phyloP scores from a whole-genome alignment of 1,140 invertebrate species.

The Neodiprion pinetum region DNA sequence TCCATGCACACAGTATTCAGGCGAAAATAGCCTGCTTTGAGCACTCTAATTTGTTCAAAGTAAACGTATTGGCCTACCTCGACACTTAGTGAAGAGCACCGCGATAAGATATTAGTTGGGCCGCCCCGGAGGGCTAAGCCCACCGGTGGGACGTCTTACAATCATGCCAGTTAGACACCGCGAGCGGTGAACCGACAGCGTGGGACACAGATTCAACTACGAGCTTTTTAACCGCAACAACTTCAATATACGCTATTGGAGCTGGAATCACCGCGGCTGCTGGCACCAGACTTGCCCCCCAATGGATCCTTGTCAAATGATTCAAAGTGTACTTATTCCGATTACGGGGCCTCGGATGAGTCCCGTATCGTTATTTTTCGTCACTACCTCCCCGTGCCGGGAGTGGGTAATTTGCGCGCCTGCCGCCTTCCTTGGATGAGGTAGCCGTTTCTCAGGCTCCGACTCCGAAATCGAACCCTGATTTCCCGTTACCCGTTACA shows the following conservation, averaged over 20 bases:
- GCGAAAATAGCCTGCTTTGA: slow-evolving; percentile 75
- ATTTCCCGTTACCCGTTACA: slow-evolving; percentile 68
- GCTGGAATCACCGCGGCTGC: slow-evolving; percentile 91
- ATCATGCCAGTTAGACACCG: slow-evolving; percentile 55
- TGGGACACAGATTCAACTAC: slow-evolving; percentile 74
- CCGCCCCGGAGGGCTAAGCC: slow-evolving; percentile 44
- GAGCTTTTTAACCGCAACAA: slow-evolving; percentile 83
- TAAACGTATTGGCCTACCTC: slow-evolving; percentile 65
- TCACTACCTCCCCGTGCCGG: slow-evolving; percentile 81
- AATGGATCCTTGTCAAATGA: slow-evolving; percentile 86
- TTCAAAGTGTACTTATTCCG: slow-evolving; percentile 91
- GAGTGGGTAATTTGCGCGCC: slow-evolving; percentile 88
- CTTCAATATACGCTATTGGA: slow-evolving; percentile 90
- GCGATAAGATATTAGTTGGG: slow-evolving; percentile 55
- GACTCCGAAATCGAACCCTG: slow-evolving; percentile 71
- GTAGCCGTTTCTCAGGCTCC: slow-evolving; percentile 91
- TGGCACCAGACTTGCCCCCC: slow-evolving; percentile 93
- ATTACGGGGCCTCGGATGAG: slow-evolving; percentile 82
- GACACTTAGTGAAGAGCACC: slow-evolving; percentile 62
- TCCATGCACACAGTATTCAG: slow-evolving; percentile 82
- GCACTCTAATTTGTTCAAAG: slow-evolving; percentile 84
- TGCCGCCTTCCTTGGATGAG: slow-evolving; percentile 93
- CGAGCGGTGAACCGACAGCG: slow-evolving; percentile 66
- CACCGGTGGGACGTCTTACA: slow-evolving; percentile 55
- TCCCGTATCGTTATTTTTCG: slow-evolving; percentile 88